phyloP scores from a whole-genome alignment of 2,113 vertebrate species.

The Mustelus asterias region DNA sequence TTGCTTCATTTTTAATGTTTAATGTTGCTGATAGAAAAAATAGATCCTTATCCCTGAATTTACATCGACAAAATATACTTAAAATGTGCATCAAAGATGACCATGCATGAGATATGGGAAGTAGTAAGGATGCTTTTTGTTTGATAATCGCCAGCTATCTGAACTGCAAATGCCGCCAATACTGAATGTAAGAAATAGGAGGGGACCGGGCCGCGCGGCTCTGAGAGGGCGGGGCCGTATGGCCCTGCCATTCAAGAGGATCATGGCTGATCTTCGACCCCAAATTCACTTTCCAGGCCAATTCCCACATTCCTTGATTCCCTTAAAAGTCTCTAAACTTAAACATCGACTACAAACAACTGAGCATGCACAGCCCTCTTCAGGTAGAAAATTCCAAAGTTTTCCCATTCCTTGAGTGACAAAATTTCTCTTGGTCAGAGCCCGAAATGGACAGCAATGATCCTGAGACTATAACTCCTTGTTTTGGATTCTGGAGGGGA shows the following conservation, averaged over 20 bases:
- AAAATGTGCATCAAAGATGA: not conserved
- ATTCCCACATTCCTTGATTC: too few relatives aligned
- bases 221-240: too few relatives aligned
- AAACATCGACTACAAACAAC: not conserved
- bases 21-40: not conserved
- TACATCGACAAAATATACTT: not conserved
- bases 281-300: too few relatives aligned
- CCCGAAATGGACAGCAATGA: not conserved
- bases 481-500: not conserved
- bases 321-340: not conserved
- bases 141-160: not conserved
- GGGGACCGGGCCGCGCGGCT: too few relatives aligned
- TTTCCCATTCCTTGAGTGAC: not conserved
- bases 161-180: not conserved
- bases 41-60: not conserved
- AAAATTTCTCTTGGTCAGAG: not conserved
- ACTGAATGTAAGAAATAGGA: not conserved
- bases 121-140: not conserved
- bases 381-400: not conserved
- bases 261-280: too few relatives aligned
- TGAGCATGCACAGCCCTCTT: not conserved
- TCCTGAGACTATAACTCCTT: not conserved
- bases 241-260: too few relatives aligned
- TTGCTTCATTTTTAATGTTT: too few relatives aligned
- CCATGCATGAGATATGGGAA: not conserved